A percentile compares a stretch with the other conserved stretches of the same genome.
Evolutionary conservation across 1,140 invertebrate genomes (phyloP).

Genomic region (Eciton burchellii): DNA sequence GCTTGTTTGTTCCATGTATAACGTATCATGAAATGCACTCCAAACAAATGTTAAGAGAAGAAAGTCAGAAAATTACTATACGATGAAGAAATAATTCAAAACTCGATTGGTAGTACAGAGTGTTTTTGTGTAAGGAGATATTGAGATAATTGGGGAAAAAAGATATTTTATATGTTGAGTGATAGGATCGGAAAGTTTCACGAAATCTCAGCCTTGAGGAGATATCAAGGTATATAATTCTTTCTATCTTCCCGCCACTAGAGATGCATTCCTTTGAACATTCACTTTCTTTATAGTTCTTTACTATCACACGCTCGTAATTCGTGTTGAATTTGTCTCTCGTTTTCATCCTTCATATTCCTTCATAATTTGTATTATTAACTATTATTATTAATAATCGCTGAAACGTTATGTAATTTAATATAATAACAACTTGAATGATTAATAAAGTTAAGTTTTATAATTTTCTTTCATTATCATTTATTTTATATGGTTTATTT

Average conservation of each 20-base stretch:
- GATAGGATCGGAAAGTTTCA: not conserved
- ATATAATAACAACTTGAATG: too few species aligned
- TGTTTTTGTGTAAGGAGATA: conserved; percentile 3
- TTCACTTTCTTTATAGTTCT: too few species aligned
- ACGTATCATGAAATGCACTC: conserved; percentile 8
- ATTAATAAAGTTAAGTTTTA: too few species aligned
- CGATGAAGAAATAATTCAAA: not conserved
- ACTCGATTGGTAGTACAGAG: not conserved
- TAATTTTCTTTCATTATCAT: too few species aligned
- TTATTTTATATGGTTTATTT: too few species aligned
- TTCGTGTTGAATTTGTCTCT: too few species aligned
- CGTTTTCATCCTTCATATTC: too few species aligned
- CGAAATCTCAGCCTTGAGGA: not conserved
- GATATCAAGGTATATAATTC: conserved; percentile 37
- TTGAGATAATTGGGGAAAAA: conserved; percentile 20
- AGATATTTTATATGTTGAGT: not conserved
- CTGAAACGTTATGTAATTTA: too few species aligned
- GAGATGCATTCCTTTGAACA: too few species aligned
- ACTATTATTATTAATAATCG: too few species aligned
- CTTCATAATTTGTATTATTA: too few species aligned
- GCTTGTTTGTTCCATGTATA: conserved; percentile 16
- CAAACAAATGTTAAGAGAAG: not conserved
- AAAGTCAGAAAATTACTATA: not conserved
- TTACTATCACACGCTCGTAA: too few species aligned
- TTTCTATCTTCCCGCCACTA: conserved; percentile 8